Evolutionary conservation across 1,140 invertebrate species (phyloP).

Genomic region (Bombus waltoni): DNA sequence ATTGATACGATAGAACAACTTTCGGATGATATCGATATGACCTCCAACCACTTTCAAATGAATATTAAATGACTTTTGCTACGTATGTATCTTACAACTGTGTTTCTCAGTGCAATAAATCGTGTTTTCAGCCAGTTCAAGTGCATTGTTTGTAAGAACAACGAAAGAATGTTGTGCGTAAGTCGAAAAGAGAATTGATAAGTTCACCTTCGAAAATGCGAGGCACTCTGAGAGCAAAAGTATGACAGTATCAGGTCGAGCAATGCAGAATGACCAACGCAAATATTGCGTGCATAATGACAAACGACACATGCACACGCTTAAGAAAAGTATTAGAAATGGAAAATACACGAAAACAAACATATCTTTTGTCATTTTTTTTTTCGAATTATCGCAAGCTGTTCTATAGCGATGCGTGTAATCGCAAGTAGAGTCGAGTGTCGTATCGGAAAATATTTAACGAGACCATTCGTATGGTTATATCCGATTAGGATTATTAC

Average conservation of each 20-base stretch:
- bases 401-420: constrained; percentile 5
- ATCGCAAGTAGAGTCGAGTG: constrained; percentile 1
- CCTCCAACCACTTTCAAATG: neutral
- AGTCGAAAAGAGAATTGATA: neutral
- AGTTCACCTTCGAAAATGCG: neutral
- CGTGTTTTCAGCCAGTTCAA: neutral
- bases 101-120: neutral
- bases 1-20: neutral
- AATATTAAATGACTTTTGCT: neutral
- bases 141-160: neutral
- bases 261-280: constrained; percentile 8
- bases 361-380: neutral
- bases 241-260: neutral
- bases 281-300: constrained; percentile 13
- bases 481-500: neutral
- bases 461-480: constrained; percentile 46
- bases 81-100: neutral
- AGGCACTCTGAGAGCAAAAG: neutral
- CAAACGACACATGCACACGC: constrained; percentile 34
- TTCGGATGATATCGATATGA: neutral
- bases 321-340: neutral
- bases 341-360: neutral
- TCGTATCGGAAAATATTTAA: neutral
- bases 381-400: neutral
- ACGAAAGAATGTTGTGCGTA: neutral